Evolutionary conservation across 2,888 invertebrate species (phyloP), one percentile per base, ranked within the genome.

Genomic region (Blera fallax): DNA sequence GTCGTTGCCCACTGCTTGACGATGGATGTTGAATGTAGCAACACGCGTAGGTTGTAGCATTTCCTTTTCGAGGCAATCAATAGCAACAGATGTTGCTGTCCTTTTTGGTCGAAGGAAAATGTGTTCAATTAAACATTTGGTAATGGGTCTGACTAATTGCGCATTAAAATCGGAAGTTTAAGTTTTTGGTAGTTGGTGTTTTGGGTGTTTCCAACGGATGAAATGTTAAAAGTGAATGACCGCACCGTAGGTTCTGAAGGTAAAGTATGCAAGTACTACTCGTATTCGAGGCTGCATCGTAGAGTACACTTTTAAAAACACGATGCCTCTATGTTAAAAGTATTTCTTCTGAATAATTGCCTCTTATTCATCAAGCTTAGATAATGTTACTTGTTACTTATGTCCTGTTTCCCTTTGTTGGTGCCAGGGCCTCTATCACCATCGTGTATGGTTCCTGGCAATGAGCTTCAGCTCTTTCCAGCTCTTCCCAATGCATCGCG

Each of bases 61-160:
- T 84, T 84, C 64, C 69, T 74, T 70, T 70, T 58, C 69, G 48
- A 27, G 27, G 50, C 27, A 74, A 69, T 79, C 69, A 79, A 18
- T 67, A 24, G 73, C 67, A 70, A 80, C 84, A 84, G 80, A 84
- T 84, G 84, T 84, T 84, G 67, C 58, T 74, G 67, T 62, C 84
- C 79, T 74, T 73, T 84, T 69, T 64, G 62, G 60, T 70, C 43
- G 69, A 54, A 37, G 40, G 14, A 58, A 60, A 56, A 43, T 72
- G 43, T 73, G 62, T 78, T 73, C 78, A 73, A 72, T 67, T 78
- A 60, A 76, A 62, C 40, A 50, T 48, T 74, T 54, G 69, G 27
- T 56, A 62, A 43, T 69, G 62, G 40, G 67, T 56, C 18, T 67
- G 54, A 67, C 83, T 69, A 84, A 84, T 84, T 74, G 64, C 34